Evolutionary conservation across 2,113 vertebrate species (phyloP).

Genomic region (Corythornis madagascariensis): DNA sequence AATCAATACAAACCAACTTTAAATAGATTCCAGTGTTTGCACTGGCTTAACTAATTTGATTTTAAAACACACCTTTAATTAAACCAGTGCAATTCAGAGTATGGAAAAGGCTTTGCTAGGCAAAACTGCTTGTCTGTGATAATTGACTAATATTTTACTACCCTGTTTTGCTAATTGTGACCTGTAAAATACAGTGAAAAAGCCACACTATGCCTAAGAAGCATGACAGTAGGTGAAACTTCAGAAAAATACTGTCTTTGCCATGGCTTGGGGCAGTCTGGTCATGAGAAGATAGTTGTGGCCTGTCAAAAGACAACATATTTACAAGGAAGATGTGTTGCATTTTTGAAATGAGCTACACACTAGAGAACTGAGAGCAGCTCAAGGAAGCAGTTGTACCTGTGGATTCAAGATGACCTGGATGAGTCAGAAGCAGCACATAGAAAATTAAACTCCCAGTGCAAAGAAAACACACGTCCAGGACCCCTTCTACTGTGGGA

Average conservation of each 20-base stretch:
- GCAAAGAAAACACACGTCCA: neutral
- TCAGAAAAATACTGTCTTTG: neutral
- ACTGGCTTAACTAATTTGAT: conserved; percentile 14
- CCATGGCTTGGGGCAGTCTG: neutral
- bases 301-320: conserved; percentile 29
- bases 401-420: neutral
- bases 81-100: neutral
- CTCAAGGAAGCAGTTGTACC: conserved; percentile 47
- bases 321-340: conserved; percentile 50
- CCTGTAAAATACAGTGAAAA: neutral
- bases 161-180: neutral
- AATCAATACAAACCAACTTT: conserved; percentile 19
- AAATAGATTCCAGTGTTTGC: conserved; percentile 1
- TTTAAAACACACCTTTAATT: conserved; percentile 27
- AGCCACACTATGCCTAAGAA: neutral
- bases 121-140: neutral
- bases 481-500: neutral
- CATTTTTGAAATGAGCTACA: conserved; percentile 24
- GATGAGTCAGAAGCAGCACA: neutral
- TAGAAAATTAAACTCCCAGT: neutral
- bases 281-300: conserved; percentile 1
- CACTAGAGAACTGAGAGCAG: conserved; percentile 7
- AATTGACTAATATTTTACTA: conserved; percentile 1
- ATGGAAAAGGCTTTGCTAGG: neutral
- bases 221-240: neutral